Conservation (phyloP, 2,113 vertebrate species). For the Microcebus lehilahytsara region DNA sequence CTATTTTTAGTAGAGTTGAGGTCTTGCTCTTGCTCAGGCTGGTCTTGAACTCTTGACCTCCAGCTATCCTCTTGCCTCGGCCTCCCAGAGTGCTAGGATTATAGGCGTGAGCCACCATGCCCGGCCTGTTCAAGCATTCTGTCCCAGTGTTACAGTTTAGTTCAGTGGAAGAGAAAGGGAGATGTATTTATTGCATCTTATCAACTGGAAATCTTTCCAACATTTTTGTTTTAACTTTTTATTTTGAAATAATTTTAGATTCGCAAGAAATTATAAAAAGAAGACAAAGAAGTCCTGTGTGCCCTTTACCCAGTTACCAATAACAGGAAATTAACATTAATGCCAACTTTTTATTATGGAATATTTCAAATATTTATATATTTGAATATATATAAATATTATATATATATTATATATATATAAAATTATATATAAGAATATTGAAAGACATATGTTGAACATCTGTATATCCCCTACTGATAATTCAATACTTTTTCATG, state of each 20-base stretch:
- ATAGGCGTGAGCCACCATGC: no score
- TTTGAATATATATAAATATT: no score
- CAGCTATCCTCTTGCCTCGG: no score
- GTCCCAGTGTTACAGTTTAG: not conserved
- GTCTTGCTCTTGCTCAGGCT: no score
- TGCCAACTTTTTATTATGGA: not conserved
- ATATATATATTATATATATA: no score
- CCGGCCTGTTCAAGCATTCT: not conserved
- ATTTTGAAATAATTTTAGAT: slow-evolving; percentile 12
- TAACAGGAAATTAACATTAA: slow-evolving; percentile 18
- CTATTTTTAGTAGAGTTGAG: no score
- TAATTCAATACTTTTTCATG: not conserved
- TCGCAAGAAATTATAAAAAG: slow-evolving; percentile 11
- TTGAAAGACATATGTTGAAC: not conserved
- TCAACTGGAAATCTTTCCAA: not conserved
- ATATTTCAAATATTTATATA: slow-evolving; percentile 30
- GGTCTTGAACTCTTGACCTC: no score
- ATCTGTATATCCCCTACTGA: not conserved
- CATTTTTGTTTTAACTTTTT: slow-evolving; percentile 23
- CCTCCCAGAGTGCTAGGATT: no score
- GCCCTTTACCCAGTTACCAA: not conserved
- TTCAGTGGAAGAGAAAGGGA: slow-evolving; percentile 23
- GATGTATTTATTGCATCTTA: not conserved
- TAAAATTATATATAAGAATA: not conserved
- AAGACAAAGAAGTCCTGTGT: not conserved